These are phyloP conservation scores for Thinocorus orbignyianus DNA, from an alignment of 2,113 vertebrate species.

Conservation along the genomic window DNA sequence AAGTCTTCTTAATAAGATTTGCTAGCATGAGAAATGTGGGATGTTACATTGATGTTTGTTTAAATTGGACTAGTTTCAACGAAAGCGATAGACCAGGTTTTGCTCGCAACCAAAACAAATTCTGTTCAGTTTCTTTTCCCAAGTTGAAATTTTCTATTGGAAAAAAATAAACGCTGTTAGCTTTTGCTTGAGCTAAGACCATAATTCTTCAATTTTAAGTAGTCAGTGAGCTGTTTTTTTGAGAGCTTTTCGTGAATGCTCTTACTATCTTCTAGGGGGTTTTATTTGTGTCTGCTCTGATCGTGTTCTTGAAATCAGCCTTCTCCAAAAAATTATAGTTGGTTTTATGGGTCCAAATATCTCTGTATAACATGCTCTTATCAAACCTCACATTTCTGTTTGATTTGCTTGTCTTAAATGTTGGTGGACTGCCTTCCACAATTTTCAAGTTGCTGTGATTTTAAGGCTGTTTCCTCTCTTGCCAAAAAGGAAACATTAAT, in stretches of 20 bases:
- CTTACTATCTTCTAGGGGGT: not conserved
- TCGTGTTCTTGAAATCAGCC: not conserved
- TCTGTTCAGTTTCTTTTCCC: slow-evolving; percentile 54
- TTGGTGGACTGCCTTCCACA: not conserved
- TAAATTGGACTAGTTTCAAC: slow-evolving; percentile 69
- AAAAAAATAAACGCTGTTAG: slow-evolving; percentile 3
- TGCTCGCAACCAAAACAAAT: slow-evolving; percentile 70
- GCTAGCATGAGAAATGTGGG: slow-evolving; percentile 58
- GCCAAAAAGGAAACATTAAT: not conserved
- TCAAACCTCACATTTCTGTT: not conserved
- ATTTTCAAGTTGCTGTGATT: not conserved
- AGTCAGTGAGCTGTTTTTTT: not conserved
- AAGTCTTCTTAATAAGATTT: slow-evolving; percentile 56
- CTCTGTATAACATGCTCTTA: not conserved
- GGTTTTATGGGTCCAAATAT: not conserved
- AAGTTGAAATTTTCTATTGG: slow-evolving; percentile 23
- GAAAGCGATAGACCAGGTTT: slow-evolving; percentile 66
- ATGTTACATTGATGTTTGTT: slow-evolving; percentile 63
- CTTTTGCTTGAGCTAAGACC: not conserved
- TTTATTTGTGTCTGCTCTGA: not conserved
- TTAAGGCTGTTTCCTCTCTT: not conserved
- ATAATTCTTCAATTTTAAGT: not conserved
- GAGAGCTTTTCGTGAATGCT: not conserved
- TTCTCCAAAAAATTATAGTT: not conserved
- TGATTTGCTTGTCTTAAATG: not conserved